Evolutionary conservation across 2,113 vertebrate genomes (phyloP).

Genomic region (Solenodon paradoxus): DNA sequence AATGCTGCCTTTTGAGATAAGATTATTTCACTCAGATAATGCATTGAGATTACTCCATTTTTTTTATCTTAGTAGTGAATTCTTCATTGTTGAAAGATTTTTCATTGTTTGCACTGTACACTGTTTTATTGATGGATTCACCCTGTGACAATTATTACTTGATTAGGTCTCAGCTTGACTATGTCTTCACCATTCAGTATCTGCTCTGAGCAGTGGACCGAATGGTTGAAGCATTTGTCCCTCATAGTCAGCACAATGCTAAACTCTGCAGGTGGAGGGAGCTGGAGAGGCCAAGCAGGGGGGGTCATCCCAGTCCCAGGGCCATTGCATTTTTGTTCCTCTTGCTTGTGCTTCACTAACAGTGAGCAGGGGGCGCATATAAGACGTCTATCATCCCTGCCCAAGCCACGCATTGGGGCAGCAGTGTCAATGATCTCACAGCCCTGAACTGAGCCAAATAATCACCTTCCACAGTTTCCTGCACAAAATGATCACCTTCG

Average conservation of each 20-base stretch:
- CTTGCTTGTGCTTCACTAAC: background rate
- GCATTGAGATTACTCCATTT: background rate
- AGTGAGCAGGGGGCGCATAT: background rate
- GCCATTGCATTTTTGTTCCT: rapidly evolving
- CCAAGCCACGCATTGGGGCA: background rate
- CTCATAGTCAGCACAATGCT: background rate
- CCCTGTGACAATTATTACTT: background rate
- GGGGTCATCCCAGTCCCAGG: background rate
- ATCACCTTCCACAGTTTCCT: background rate
- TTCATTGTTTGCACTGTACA: background rate
- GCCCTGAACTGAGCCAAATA: background rate
- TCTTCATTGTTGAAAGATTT: background rate
- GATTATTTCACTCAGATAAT: background rate
- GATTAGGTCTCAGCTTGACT: background rate
- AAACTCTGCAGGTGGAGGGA: background rate
- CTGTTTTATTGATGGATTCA: background rate
- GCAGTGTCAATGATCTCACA: background rate
- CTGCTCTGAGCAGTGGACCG: background rate
- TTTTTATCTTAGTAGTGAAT: background rate
- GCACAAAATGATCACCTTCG: no score
- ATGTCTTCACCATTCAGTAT: background rate
- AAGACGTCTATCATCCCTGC: background rate
- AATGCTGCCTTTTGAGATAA: background rate
- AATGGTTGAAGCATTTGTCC: rapidly evolving
- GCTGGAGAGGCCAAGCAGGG: background rate